Evolutionary conservation across 2,113 vertebrate species (phyloP).

Genomic region (Ptilonorhynchus violaceus): DNA sequence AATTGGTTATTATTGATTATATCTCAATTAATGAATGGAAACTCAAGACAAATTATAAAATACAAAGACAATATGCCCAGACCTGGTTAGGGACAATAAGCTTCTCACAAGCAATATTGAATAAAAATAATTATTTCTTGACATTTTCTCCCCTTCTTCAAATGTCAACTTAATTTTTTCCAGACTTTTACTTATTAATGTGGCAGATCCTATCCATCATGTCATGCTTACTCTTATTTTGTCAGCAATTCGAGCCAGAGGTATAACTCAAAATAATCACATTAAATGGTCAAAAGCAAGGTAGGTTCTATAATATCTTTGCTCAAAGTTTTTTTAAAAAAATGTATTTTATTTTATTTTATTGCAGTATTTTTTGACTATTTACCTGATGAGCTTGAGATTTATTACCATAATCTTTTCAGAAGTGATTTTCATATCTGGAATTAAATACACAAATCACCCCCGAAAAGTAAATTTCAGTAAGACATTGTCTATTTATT

Average conservation of each 20-base stretch:
- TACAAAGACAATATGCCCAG: not conserved
- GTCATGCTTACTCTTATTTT: not conserved
- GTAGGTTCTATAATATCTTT: not conserved
- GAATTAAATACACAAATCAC: not conserved
- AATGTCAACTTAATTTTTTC: constrained; percentile 34
- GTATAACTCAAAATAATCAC: not conserved
- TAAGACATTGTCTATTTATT: not conserved
- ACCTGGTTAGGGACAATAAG: not conserved
- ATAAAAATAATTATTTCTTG: constrained; percentile 37
- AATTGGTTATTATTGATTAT: not conserved
- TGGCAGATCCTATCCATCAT: constrained; percentile 9
- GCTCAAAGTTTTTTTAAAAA: not conserved
- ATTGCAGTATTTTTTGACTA: not conserved
- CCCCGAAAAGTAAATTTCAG: not conserved
- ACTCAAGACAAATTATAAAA: not conserved
- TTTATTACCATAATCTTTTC: not conserved
- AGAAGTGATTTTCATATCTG: not conserved
- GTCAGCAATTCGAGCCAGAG: not conserved
- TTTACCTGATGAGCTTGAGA: not conserved
- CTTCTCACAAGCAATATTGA: not conserved
- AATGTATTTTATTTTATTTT: not conserved
- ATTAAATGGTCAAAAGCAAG: not conserved
- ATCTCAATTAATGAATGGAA: not conserved
- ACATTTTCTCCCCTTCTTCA: constrained; percentile 39
- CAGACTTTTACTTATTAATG: not conserved